Percentiles rank a stretch among this genome's conserved stretches.
These are phyloP conservation scores for Heliconius himera DNA, from an alignment of 1,140 invertebrate genomes.

Conservation along the genomic window DNA sequence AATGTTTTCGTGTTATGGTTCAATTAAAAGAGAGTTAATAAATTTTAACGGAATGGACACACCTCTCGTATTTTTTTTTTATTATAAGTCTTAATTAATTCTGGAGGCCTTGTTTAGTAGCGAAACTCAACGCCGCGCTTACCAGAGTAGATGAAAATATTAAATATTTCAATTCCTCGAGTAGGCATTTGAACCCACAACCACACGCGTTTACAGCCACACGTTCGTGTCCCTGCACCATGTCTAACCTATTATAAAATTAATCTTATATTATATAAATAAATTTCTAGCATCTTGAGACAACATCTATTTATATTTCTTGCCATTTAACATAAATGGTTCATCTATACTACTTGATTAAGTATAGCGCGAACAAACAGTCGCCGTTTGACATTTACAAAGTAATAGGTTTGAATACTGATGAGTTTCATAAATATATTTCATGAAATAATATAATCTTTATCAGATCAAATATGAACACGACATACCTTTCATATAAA, in stretches of 20 bases:
- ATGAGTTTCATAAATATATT: conserved; percentile 8
- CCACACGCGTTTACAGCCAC: too few relatives aligned
- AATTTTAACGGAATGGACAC: neutral
- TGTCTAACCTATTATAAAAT: neutral
- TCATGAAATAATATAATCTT: neutral
- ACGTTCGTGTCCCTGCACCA: too few relatives aligned
- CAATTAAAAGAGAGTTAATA: too few relatives aligned
- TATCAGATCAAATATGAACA: neutral
- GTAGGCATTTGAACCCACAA: too few relatives aligned
- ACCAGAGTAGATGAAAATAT: too few relatives aligned
- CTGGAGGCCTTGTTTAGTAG: too few relatives aligned
- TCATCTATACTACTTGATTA: neutral
- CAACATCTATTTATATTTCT: neutral
- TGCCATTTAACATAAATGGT: neutral
- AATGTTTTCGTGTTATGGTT: too few relatives aligned
- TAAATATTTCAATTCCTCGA: too few relatives aligned
- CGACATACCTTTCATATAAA: neutral
- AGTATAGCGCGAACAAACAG: neutral
- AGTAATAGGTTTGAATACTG: neutral
- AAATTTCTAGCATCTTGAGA: neutral
- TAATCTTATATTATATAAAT: neutral
- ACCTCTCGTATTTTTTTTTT: too few relatives aligned
- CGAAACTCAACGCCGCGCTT: too few relatives aligned
- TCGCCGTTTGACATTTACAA: neutral
- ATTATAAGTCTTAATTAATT: too few relatives aligned